These are phyloP conservation scores for Lepus oiostolus DNA, from an alignment of 2,797 vertebrate genomes.

Conservation along the genomic window DNA sequence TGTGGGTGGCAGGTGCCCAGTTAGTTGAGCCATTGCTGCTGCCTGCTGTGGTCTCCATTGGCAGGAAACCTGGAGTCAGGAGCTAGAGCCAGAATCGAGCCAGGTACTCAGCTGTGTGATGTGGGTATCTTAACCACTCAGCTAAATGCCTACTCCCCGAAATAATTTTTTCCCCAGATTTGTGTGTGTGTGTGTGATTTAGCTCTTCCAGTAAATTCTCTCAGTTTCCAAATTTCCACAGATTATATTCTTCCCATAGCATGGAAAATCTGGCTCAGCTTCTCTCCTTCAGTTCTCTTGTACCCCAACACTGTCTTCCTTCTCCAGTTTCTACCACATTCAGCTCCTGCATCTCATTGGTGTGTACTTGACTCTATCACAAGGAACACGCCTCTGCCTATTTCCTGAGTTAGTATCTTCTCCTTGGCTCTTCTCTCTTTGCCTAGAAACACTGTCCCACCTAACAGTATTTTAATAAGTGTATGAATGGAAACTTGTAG, in stretches of 20 bases:
- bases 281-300: not conserved
- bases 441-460: not conserved
- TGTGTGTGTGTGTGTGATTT: not conserved
- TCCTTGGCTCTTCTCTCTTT: not conserved
- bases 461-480: not conserved
- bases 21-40: too few species aligned
- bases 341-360: not conserved
- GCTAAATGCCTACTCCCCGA: too few species aligned
- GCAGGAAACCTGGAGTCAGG: too few species aligned
- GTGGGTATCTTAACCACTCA: too few species aligned
- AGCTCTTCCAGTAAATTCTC: not conserved
- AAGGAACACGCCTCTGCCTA: not conserved
- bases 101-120: too few species aligned
- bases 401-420: not conserved
- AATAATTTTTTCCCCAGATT: too few species aligned
- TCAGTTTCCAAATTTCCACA: not conserved
- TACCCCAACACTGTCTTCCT: not conserved
- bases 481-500: not conserved
- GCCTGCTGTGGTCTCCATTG: too few species aligned
- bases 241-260: not conserved
- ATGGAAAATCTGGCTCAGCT: not conserved
- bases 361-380: not conserved
- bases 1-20: too few species aligned
- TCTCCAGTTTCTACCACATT: not conserved
- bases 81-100: too few species aligned